These are phyloP conservation scores for Melanostoma scalare DNA, from an alignment of 2,888 invertebrate species.

Conservation along the genomic window DNA sequence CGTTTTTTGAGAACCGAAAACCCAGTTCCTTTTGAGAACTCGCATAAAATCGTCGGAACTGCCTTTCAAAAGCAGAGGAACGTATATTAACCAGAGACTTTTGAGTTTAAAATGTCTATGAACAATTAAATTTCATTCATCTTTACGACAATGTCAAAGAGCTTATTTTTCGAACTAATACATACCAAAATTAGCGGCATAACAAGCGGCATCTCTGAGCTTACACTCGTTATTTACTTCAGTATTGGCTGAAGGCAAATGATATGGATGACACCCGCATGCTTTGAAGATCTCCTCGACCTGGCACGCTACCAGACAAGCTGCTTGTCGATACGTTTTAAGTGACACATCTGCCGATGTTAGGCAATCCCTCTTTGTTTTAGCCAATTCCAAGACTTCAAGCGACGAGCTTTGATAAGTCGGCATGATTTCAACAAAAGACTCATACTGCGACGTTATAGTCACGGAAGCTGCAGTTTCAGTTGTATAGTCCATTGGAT, in stretches of 20 bases:
- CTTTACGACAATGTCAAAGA: too few species aligned
- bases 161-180: neutral
- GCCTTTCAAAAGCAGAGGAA: too few species aligned
- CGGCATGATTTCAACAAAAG: conserved; percentile 80
- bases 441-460: conserved; percentile 79
- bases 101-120: too few species aligned
- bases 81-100: too few species aligned
- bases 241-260: conserved; percentile 77
- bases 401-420: conserved; percentile 79
- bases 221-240: conserved; percentile 78
- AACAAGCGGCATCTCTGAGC: conserved; percentile 79
- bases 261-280: conserved; percentile 81
- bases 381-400: conserved; percentile 79
- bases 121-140: too few species aligned
- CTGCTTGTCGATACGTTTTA: conserved; percentile 79
- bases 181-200: conserved; percentile 79
- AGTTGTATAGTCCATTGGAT: conserved; percentile 81
- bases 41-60: too few species aligned
- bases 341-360: conserved; percentile 78
- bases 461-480: conserved; percentile 79
- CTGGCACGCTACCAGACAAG: conserved; percentile 79
- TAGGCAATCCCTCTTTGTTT: conserved; percentile 80
- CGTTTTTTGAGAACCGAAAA: too few species aligned
- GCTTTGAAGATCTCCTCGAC: conserved; percentile 77
- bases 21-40: too few species aligned